These are phyloP conservation scores for Machimus atricapillus DNA, from an alignment of 2,888 invertebrate genomes.

Conservation along the genomic window DNA sequence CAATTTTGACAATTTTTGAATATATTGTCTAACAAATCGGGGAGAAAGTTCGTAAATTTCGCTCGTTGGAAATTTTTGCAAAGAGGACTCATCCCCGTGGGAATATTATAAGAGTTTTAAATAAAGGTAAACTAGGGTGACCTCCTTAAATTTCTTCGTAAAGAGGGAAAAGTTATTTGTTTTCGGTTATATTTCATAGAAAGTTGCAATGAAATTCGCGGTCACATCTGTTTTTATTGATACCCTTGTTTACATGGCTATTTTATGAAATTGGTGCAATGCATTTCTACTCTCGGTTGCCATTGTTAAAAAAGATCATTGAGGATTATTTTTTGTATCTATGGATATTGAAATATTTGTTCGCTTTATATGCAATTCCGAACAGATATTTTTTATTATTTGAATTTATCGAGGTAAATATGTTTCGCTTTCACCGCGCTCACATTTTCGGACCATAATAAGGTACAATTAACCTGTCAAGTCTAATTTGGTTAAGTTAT, in stretches of 20 bases:
- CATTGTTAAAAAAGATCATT: not conserved
- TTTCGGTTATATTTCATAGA: not conserved
- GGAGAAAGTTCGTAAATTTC: conserved; percentile 33
- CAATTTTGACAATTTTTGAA: conserved; percentile 30
- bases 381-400: not conserved
- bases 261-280: not conserved
- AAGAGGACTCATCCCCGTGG: conserved; percentile 5
- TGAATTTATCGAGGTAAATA: not conserved
- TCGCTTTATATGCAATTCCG: not conserved
- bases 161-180: conserved; percentile 7
- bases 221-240: not conserved
- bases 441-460: not conserved
- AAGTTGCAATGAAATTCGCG: not conserved
- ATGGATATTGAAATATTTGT: not conserved
- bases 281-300: not conserved
- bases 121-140: not conserved
- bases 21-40: not conserved
- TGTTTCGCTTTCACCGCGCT: not conserved
- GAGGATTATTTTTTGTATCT: not conserved
- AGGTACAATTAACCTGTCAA: not conserved
- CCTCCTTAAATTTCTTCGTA: not conserved
- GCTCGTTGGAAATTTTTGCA: not conserved
- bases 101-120: not conserved
- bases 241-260: not conserved
- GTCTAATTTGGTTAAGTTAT: not conserved